These are phyloP conservation scores for Cephus spinipes DNA, from an alignment of 2,888 invertebrate genomes.

Conservation along the genomic window DNA sequence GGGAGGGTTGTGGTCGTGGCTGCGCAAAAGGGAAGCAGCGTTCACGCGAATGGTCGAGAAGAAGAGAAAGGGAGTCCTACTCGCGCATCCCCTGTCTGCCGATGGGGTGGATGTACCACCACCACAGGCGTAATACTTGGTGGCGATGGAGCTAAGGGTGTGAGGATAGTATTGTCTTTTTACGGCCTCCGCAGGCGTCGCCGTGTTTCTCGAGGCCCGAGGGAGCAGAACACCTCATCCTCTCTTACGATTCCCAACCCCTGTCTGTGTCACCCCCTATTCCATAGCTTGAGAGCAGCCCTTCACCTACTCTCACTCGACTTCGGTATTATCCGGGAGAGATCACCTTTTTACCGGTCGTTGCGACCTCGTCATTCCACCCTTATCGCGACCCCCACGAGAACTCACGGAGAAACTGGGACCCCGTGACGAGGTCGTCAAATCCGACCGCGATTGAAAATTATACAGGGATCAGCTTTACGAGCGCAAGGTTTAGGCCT, in stretches of 20 bases:
- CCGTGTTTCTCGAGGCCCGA: conserved; percentile 41
- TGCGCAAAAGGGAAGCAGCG: neutral
- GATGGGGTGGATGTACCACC: neutral
- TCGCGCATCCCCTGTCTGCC: neutral
- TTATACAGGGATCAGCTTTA: conserved; percentile 67
- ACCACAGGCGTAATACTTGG: conserved; percentile 37
- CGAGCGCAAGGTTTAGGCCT: conserved; percentile 42
- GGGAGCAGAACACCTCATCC: conserved; percentile 34
- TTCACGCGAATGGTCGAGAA: conserved; percentile 4
- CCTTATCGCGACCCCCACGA: conserved; percentile 58
- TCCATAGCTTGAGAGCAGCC: neutral
- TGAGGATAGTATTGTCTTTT: conserved; percentile 62
- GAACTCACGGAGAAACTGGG: conserved; percentile 24
- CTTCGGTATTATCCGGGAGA: conserved; percentile 57
- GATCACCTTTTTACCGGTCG: conserved; percentile 67
- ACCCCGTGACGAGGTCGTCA: conserved; percentile 64
- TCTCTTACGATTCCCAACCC: conserved; percentile 22
- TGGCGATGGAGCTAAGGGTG: conserved; percentile 39
- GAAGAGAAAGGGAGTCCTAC: neutral
- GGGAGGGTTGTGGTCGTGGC: neutral
- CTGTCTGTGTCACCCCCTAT: conserved; percentile 29
- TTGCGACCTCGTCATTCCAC: conserved; percentile 66
- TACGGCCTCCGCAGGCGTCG: conserved; percentile 56
- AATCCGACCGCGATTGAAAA: conserved; percentile 66
- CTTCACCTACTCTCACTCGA: conserved; percentile 25